A percentile compares a stretch with the other conserved stretches of the same genome.
Conservation (phyloP, 2,888 invertebrate genomes). For the Nasonia oneida region DNA sequence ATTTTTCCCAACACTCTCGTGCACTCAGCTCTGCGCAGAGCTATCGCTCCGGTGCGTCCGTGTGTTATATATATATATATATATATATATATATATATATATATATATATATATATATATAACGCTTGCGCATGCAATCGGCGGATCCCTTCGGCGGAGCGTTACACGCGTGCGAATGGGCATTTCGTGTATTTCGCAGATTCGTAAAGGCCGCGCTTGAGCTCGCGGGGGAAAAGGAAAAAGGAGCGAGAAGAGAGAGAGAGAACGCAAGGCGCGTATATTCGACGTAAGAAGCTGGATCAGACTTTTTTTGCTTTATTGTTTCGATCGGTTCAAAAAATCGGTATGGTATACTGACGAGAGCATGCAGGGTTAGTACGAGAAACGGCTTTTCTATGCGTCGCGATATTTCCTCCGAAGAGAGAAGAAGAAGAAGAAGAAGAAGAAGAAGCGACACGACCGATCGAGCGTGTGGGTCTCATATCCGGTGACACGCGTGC, state of each 20-base stretch:
- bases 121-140: conserved; percentile 37
- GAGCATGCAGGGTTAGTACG: too few relatives aligned
- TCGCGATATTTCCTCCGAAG: neutral
- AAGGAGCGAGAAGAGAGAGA: neutral
- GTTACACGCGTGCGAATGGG: conserved; percentile 62
- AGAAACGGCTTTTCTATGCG: neutral
- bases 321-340: too few relatives aligned
- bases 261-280: neutral
- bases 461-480: conserved; percentile 71
- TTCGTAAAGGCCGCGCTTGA: conserved; percentile 1
- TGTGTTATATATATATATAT: neutral
- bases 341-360: too few relatives aligned
- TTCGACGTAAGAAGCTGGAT: neutral
- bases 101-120: neutral
- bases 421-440: conserved; percentile 36
- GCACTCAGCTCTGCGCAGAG: neutral
- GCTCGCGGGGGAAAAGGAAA: neutral
- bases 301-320: neutral
- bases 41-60: neutral
- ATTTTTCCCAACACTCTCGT: conserved; percentile 41
- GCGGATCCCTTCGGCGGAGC: conserved; percentile 27
- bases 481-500: conserved; percentile 78
- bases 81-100: neutral
- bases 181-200: conserved; percentile 61
- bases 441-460: conserved; percentile 52